Evolutionary conservation across 2,888 invertebrate species (phyloP).

Genomic region (Drosophila setosimentum): DNA sequence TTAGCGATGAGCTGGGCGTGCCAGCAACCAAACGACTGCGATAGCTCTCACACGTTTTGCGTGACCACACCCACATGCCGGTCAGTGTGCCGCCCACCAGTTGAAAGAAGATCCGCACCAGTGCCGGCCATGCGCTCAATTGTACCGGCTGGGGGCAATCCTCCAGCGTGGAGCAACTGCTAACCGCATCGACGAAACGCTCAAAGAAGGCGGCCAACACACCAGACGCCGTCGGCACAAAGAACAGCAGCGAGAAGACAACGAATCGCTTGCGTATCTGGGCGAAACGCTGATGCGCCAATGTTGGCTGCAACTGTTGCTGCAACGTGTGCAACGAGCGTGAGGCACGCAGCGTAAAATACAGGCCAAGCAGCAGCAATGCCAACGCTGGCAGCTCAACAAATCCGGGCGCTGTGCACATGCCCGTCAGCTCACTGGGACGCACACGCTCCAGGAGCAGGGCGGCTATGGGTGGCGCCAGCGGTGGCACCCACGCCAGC

Average conservation of each 20-base stretch:
- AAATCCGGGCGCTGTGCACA: slow-evolving; percentile 89
- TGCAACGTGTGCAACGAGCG: slow-evolving; percentile 82
- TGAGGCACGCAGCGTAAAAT: slow-evolving; percentile 84
- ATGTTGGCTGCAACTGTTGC: slow-evolving; percentile 81
- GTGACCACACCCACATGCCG: slow-evolving; percentile 85
- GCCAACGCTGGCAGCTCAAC: slow-evolving; percentile 83
- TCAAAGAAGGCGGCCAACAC: slow-evolving; percentile 82
- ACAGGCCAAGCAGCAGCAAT: slow-evolving; percentile 79
- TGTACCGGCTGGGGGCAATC: slow-evolving; percentile 79
- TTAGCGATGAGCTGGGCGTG: slow-evolving; percentile 80
- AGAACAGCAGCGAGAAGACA: slow-evolving; percentile 83
- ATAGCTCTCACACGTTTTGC: slow-evolving; percentile 85
- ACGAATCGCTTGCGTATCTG: slow-evolving; percentile 84
- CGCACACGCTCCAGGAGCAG: slow-evolving; percentile 92
- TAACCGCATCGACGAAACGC: slow-evolving; percentile 75
- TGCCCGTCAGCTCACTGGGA: slow-evolving; percentile 92
- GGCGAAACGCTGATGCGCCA: slow-evolving; percentile 83
- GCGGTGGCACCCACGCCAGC: slow-evolving; percentile 94
- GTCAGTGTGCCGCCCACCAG: slow-evolving; percentile 84
- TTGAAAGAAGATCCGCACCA: slow-evolving; percentile 82
- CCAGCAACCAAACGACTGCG: slow-evolving; percentile 81
- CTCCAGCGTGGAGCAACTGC: slow-evolving; percentile 80
- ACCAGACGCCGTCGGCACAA: slow-evolving; percentile 82
- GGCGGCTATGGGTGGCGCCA: slow-evolving; percentile 93
- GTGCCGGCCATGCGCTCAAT: slow-evolving; percentile 77